Conservation (phyloP, 1,140 invertebrate species). For the Macrostomum lignano region DNA sequence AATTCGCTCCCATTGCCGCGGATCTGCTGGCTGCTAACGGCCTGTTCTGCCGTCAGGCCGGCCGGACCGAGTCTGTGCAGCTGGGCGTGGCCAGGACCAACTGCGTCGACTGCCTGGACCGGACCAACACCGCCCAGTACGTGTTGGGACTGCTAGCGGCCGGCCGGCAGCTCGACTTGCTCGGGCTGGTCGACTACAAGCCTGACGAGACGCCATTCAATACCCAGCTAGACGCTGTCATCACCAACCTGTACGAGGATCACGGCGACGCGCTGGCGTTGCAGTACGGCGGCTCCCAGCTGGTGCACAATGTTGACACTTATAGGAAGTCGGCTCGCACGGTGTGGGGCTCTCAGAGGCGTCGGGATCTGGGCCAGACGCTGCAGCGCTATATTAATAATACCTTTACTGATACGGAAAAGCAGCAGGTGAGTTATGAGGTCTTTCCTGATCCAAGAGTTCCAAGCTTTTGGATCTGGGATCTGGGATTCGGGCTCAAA, state of each 20-base stretch:
- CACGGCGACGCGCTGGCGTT: slow-evolving; percentile 87
- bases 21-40: background rate
- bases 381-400: too few relatives aligned
- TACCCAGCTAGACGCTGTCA: too few relatives aligned
- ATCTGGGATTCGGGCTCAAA: too few relatives aligned
- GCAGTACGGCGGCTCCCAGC: slow-evolving; percentile 88
- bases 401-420: too few relatives aligned
- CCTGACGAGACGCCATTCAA: too few relatives aligned
- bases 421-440: too few relatives aligned
- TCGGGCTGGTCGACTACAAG: slow-evolving; percentile 72
- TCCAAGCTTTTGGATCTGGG: too few relatives aligned
- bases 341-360: too few relatives aligned
- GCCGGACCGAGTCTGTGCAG: slow-evolving; percentile 33
- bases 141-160: slow-evolving; percentile 84
- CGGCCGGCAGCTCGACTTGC: slow-evolving; percentile 50
- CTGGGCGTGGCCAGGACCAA: slow-evolving; percentile 80
- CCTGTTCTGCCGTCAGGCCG: background rate
- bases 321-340: too few relatives aligned
- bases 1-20: slow-evolving; percentile 4
- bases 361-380: too few relatives aligned
- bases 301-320: slow-evolving; percentile 53
- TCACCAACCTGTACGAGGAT: slow-evolving; percentile 87
- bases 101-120: slow-evolving; percentile 91
- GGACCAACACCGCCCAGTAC: slow-evolving; percentile 96
- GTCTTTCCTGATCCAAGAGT: too few relatives aligned